These are phyloP conservation scores for Micrasema longulum DNA, from an alignment of 1,140 invertebrate species.

Conservation along the genomic window DNA sequence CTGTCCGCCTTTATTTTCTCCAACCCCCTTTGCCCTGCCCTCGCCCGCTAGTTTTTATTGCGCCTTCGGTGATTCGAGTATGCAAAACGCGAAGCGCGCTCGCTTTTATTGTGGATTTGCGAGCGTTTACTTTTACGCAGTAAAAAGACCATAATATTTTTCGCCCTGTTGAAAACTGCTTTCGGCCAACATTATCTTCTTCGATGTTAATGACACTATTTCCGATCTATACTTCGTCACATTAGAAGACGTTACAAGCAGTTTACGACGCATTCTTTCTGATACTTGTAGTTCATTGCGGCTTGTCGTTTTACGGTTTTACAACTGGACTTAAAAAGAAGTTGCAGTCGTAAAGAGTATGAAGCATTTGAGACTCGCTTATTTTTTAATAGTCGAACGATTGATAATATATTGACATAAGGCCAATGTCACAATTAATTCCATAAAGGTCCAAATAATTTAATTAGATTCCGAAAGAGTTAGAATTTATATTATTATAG, in stretches of 20 bases:
- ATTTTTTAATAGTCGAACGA: no score
- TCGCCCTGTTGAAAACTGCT: conserved; percentile 26
- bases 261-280: no score
- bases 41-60: conserved; percentile 45
- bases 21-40: conserved; percentile 20
- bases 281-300: no score
- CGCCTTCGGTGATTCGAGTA: conserved; percentile 37
- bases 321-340: no score
- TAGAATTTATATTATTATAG: no score
- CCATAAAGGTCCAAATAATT: no score
- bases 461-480: no score
- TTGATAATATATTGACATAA: no score
- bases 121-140: conserved; percentile 40
- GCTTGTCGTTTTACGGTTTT: no score
- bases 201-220: conserved; percentile 24
- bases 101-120: conserved; percentile 40
- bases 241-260: neutral
- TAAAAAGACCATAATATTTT: conserved; percentile 30
- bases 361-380: no score
- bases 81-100: conserved; percentile 28
- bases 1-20: conserved; percentile 48
- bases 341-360: no score
- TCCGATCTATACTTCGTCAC: neutral
- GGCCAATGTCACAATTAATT: no score
- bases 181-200: neutral